A percentile compares a stretch with the other conserved stretches of the same genome.
Conservation (phyloP, 2,888 invertebrate species). For the Caenorhabditis afra region DNA sequence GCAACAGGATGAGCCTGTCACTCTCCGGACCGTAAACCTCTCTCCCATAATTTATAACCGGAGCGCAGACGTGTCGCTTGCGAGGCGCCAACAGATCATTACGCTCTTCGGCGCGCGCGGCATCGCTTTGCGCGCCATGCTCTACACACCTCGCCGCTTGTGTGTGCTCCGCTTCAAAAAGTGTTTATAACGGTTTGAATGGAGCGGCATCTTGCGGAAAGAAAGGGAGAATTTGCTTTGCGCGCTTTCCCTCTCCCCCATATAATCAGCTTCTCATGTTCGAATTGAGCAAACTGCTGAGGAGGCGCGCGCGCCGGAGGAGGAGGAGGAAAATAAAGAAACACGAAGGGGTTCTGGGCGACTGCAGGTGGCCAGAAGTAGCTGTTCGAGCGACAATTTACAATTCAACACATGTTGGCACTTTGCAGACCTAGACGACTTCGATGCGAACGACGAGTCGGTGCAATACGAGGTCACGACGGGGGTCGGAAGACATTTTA, state of each 20-base stretch:
- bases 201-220: conserved; percentile 5
- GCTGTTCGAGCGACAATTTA: conserved; percentile 20
- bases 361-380: conserved; percentile 10
- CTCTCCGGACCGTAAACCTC: neutral
- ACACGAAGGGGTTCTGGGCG: conserved; percentile 2
- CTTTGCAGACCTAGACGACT: conserved; percentile 59
- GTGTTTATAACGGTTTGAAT: conserved; percentile 54
- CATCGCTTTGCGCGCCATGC: conserved; percentile 30
- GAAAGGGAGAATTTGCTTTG: conserved; percentile 42
- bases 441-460: conserved; percentile 46
- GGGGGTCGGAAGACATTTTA: conserved; percentile 49
- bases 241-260: conserved; percentile 19
- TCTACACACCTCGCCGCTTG: conserved; percentile 27
- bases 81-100: conserved; percentile 27
- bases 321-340: conserved; percentile 26
- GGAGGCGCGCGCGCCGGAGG: conserved; percentile 29
- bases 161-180: conserved; percentile 42
- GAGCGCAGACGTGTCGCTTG: conserved; percentile 24
- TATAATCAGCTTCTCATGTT: conserved; percentile 60
- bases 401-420: conserved; percentile 21
- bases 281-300: conserved; percentile 55
- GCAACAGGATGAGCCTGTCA: conserved; percentile 6
- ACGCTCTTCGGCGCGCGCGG: conserved; percentile 8
- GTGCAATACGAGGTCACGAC: conserved; percentile 53
- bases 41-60: neutral